Evolutionary conservation across 2,113 vertebrate species (phyloP).

Genomic region (Saimiri boliviensis): DNA sequence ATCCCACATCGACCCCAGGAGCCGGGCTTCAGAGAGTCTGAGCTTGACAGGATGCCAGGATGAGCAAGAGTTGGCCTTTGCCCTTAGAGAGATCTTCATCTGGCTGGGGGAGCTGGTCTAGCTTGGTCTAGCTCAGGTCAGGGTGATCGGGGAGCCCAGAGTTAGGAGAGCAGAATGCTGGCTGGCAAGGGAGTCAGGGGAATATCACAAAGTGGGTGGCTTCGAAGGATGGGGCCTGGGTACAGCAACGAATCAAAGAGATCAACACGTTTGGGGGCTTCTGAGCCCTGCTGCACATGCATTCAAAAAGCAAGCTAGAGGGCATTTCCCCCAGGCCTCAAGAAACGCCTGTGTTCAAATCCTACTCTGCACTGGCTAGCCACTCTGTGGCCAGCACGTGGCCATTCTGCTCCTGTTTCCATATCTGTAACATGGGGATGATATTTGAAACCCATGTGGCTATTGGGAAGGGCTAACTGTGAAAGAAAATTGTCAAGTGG

Average conservation of each 20-base stretch:
- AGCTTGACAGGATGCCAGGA: neutral
- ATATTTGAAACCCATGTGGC: neutral
- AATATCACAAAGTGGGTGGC: neutral
- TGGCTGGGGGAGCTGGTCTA: too few relatives aligned
- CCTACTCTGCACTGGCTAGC: neutral
- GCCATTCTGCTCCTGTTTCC: neutral
- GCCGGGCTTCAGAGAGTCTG: neutral
- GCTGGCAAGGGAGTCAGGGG: neutral
- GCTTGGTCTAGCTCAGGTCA: neutral
- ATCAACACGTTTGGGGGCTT: neutral
- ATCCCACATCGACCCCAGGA: neutral
- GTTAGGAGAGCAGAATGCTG: neutral
- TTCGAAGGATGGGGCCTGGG: neutral
- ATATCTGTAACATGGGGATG: neutral
- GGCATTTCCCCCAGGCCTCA: neutral
- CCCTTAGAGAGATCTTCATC: neutral
- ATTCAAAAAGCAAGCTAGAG: neutral
- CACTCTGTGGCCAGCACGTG: neutral
- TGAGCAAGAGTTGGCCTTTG: neutral
- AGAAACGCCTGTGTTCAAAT: neutral
- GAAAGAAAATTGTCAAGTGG: neutral
- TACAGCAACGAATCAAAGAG: neutral
- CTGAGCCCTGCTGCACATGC: neutral
- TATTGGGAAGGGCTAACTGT: neutral
- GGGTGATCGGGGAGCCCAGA: neutral